phyloP scores from a whole-genome alignment of 64 coral and sea anemone species.

The Stylophora pistillata region DNA sequence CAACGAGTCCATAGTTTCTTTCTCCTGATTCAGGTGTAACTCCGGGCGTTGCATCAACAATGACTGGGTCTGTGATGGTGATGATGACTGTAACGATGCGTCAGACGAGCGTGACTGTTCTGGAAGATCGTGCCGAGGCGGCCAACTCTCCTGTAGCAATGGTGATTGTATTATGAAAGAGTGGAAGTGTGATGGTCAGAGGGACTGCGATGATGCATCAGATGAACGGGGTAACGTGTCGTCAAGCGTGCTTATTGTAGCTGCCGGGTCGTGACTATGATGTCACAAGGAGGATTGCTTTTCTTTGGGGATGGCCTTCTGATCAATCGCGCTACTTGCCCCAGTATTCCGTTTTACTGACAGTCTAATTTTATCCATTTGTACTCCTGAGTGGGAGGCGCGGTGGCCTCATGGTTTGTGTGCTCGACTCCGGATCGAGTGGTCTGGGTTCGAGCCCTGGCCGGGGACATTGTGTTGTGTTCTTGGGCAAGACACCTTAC shows the following conservation, averaged over 20 bases:
- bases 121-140: constrained; percentile 7
- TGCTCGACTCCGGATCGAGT: no score
- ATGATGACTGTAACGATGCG: constrained; percentile 58
- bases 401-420: no score
- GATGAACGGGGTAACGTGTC: constrained; percentile 62
- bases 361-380: background rate
- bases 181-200: constrained; percentile 63
- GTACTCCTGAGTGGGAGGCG: background rate
- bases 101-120: constrained; percentile 67
- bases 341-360: no score
- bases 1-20: background rate
- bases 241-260: background rate
- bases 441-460: no score
- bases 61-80: constrained; percentile 69
- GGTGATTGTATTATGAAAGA: constrained; percentile 47
- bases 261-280: no score
- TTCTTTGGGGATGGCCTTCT: no score
- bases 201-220: constrained; percentile 66
- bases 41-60: constrained; percentile 67
- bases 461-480: no score
- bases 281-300: no score
- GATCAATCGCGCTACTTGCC: no score
- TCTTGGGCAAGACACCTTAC: no score
- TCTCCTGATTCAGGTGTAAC: constrained; percentile 43
- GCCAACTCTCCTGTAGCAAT: constrained; percentile 28